These are phyloP conservation scores for Sinocyclocheilus grahami DNA, from an alignment of 2,113 vertebrate genomes.

Conservation along the genomic window DNA sequence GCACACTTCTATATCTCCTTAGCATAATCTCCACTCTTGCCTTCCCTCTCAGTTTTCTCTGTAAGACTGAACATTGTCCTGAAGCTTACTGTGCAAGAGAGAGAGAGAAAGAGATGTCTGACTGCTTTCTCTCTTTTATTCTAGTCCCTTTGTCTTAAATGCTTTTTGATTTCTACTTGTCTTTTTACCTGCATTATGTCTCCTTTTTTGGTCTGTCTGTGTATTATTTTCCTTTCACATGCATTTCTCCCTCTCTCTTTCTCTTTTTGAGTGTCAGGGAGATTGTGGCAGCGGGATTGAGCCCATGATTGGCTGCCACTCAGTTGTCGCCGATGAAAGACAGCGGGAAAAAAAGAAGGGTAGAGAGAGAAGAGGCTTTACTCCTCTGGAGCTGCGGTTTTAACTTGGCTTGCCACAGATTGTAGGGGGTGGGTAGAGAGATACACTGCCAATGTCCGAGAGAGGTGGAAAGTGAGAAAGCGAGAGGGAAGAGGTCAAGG, in stretches of 20 bases:
- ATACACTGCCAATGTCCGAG: conserved; percentile 28
- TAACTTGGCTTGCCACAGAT: conserved; percentile 60
- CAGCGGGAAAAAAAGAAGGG: conserved; percentile 43
- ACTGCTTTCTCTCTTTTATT: conserved; percentile 35
- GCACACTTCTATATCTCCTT: conserved; percentile 45
- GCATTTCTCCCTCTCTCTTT: conserved; percentile 38
- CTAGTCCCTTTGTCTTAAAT: conserved; percentile 51
- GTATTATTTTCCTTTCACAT: conserved; percentile 6
- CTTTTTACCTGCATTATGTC: not conserved
- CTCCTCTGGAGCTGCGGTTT: conserved; percentile 63
- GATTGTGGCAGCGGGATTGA: conserved; percentile 73
- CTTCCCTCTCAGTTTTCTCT: conserved; percentile 68
- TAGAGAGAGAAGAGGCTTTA: conserved; percentile 58
- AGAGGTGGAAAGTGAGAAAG: not conserved
- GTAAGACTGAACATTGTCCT: conserved; percentile 75
- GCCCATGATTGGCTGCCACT: conserved; percentile 82
- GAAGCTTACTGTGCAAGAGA: conserved; percentile 63
- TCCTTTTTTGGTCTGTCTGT: conserved; percentile 38
- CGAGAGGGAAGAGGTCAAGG: conserved; percentile 42
- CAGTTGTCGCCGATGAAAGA: conserved; percentile 77
- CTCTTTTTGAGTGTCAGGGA: conserved; percentile 75
- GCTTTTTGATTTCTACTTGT: conserved; percentile 42
- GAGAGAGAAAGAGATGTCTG: conserved; percentile 46
- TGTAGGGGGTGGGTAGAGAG: conserved; percentile 50
- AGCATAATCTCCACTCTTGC: conserved; percentile 53